phyloP scores from a whole-genome alignment of 2,888 invertebrate genomes.

The Salpingus planirostris region DNA sequence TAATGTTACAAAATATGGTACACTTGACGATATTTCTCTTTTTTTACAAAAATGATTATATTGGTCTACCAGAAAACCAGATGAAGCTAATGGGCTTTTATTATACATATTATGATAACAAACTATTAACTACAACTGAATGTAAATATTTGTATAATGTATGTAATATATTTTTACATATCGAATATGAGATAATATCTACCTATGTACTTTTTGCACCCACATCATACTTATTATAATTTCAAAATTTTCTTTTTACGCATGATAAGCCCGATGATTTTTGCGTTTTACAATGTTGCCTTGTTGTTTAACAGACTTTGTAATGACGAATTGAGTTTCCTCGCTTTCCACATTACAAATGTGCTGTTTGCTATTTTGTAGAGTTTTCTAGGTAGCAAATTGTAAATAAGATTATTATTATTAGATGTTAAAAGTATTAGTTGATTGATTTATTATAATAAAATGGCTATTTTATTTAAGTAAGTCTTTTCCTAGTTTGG shows the following conservation, averaged over 20 bases:
- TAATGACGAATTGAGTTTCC: constrained; percentile 8
- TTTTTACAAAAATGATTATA: too few relatives aligned
- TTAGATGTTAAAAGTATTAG: constrained; percentile 37
- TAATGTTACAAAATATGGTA: too few relatives aligned
- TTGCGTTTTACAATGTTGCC: constrained; percentile 18
- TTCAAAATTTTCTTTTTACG: constrained; percentile 5
- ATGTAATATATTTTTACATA: constrained; percentile 36
- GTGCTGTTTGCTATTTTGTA: constrained; percentile 25
- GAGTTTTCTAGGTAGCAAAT: constrained; percentile 29
- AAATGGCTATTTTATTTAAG: constrained; percentile 19
- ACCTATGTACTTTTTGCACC: constrained; percentile 27
- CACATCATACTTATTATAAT: constrained; percentile 9
- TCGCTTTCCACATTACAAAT: constrained; percentile 5
- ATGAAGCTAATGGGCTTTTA: too few relatives aligned
- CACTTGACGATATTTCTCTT: too few relatives aligned
- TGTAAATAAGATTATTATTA: constrained; percentile 35
- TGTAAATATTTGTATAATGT: constrained; percentile 20
- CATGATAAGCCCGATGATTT: constrained; percentile 6
- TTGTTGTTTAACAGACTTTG: constrained; percentile 12
- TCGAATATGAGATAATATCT: constrained; percentile 21
- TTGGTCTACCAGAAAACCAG: too few relatives aligned
- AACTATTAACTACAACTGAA: too few relatives aligned
- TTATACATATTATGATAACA: too few relatives aligned
- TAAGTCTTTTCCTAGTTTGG: too few relatives aligned
- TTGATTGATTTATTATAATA: constrained; percentile 35